phyloP scores from a whole-genome alignment of 1,140 invertebrate genomes.

The Drosophila biarmipes region DNA sequence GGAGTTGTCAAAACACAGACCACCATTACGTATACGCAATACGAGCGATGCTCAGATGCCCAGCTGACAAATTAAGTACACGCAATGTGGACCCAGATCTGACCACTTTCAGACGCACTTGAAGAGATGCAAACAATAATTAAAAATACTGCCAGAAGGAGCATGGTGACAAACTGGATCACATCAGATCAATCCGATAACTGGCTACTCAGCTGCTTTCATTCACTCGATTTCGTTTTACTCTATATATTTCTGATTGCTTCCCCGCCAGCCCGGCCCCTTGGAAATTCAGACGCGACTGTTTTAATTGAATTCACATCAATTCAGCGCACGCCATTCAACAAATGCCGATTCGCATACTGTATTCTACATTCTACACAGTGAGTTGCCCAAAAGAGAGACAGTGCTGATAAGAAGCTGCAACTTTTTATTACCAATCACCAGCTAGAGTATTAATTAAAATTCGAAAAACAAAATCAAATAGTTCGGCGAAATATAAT shows the following conservation, averaged over 20 bases:
- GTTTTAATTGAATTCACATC: conserved; percentile 70
- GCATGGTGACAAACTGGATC: conserved; percentile 17
- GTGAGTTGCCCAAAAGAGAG: conserved; percentile 1
- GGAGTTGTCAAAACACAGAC: background rate
- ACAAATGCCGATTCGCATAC: background rate
- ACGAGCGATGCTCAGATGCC: background rate
- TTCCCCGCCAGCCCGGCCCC: conserved; percentile 1
- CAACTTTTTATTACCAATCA: background rate
- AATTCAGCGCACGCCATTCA: conserved; percentile 55
- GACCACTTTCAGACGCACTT: background rate
- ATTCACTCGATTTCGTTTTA: conserved; percentile 37
- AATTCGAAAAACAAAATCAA: no score
- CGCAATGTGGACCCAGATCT: conserved; percentile 20
- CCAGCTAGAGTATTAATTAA: no score
- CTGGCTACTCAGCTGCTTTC: conserved; percentile 21
- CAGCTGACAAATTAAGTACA: conserved; percentile 32
- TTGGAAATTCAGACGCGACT: conserved; percentile 11
- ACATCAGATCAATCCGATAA: conserved; percentile 34
- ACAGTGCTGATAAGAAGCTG: conserved; percentile 2
- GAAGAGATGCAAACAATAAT: background rate
- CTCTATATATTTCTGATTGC: conserved; percentile 18
- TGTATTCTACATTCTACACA: background rate
- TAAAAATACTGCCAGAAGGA: background rate
- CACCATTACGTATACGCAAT: background rate
- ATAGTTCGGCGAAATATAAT: no score